Conservation (phyloP, 2,888 invertebrate genomes). For the Lamellibrachia satsuma region DNA sequence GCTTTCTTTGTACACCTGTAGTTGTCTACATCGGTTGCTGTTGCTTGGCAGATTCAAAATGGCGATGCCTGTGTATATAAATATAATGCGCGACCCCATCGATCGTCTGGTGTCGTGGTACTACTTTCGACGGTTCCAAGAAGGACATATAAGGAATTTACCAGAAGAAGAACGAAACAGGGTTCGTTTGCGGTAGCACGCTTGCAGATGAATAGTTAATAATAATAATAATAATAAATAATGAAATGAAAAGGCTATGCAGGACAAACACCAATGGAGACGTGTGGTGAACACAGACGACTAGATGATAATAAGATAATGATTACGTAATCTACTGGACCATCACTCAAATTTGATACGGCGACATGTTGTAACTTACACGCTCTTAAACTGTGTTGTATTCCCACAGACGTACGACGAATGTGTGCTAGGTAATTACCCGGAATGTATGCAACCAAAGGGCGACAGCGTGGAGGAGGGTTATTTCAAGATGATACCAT, state of each 20-base stretch:
- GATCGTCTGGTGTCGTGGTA: conserved; percentile 36
- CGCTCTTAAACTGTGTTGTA: not conserved
- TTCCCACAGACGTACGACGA: conserved; percentile 35
- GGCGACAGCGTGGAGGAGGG: conserved; percentile 19
- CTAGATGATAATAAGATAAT: no score
- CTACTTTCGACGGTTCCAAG: conserved; percentile 40
- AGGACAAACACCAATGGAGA: no score
- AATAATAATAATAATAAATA: not conserved
- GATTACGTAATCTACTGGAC: no score
- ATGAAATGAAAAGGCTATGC: no score
- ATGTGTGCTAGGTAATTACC: conserved; percentile 29
- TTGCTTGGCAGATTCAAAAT: conserved; percentile 7
- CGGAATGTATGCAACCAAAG: conserved; percentile 29
- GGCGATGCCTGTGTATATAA: conserved; percentile 33
- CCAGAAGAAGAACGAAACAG: conserved; percentile 24
- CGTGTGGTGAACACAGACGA: no score
- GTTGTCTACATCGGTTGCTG: not conserved
- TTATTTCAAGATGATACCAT: conserved; percentile 35
- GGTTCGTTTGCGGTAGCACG: conserved; percentile 8
- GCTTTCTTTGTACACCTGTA: not conserved
- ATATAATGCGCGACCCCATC: conserved; percentile 38
- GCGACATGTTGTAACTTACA: not conserved
- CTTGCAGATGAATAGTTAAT: not conserved
- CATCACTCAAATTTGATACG: not conserved
- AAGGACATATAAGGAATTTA: conserved; percentile 36